Evolutionary conservation across 2,888 invertebrate species (phyloP).

Genomic region (Melanostoma mellinum): DNA sequence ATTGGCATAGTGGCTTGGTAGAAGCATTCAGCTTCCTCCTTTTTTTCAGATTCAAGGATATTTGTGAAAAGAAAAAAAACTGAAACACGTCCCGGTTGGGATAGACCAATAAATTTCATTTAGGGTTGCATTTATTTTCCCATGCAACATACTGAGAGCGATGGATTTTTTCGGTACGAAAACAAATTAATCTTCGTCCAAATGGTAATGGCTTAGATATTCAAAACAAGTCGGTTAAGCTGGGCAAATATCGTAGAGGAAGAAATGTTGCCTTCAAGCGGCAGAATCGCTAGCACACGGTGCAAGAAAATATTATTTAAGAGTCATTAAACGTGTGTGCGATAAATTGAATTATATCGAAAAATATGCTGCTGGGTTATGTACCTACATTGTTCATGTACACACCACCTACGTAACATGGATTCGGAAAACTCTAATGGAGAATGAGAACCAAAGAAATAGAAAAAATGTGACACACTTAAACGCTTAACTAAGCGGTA

Average conservation of each 20-base stretch:
- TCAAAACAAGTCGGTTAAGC: conserved; percentile 34
- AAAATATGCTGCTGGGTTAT: too few species aligned
- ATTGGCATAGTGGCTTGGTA: conserved; percentile 17
- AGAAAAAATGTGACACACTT: too few species aligned
- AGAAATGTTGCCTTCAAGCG: background rate
- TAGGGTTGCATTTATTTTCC: conserved; percentile 53
- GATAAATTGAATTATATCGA: background rate
- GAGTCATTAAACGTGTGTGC: background rate
- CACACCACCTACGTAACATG: too few species aligned
- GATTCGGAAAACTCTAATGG: too few species aligned
- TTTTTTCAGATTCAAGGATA: conserved; percentile 47
- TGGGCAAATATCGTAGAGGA: conserved; percentile 4
- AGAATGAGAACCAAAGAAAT: too few species aligned
- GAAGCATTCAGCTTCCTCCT: conserved; percentile 11
- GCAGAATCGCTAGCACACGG: conserved; percentile 7
- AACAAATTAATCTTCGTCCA: conserved; percentile 71
- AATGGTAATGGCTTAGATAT: conserved; percentile 57
- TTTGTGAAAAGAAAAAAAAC: conserved; percentile 17
- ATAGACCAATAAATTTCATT: conserved; percentile 69
- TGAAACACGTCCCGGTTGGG: conserved; percentile 32
- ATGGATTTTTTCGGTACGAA: conserved; percentile 55
- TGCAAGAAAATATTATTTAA: conserved; percentile 5
- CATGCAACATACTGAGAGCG: conserved; percentile 7
- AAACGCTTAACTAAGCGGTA: too few species aligned
- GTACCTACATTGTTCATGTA: too few species aligned